Conservation (phyloP, 2,113 vertebrate species). For the Istiophorus platypterus region DNA sequence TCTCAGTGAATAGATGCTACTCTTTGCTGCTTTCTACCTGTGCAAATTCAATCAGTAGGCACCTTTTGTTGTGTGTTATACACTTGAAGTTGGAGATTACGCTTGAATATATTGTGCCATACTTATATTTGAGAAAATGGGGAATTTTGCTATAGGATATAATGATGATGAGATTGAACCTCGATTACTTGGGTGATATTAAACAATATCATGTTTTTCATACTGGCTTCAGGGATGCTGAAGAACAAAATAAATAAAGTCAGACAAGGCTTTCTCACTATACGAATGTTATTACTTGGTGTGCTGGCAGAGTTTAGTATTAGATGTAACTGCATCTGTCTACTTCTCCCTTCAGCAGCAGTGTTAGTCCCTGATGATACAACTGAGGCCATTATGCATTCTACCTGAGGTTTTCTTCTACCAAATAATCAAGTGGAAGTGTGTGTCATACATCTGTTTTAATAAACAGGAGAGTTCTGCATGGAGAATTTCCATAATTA, state of each 20-base stretch:
- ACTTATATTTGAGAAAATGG: slow-evolving; percentile 1
- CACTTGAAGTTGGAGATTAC: slow-evolving; percentile 1
- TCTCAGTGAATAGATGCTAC: slow-evolving; percentile 67
- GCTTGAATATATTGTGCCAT: slow-evolving; percentile 5
- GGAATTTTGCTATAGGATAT: background rate
- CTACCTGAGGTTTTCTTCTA: slow-evolving; percentile 51
- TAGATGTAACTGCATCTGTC: slow-evolving; percentile 18
- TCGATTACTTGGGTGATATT: slow-evolving; percentile 28
- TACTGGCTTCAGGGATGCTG: background rate
- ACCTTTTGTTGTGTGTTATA: slow-evolving; percentile 42
- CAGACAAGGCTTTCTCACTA: background rate
- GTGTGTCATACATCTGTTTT: slow-evolving; percentile 80
- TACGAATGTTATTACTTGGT: slow-evolving; percentile 4
- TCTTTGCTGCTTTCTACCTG: slow-evolving; percentile 56
- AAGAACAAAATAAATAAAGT: slow-evolving; percentile 24
- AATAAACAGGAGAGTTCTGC: slow-evolving; percentile 76
- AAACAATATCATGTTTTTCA: background rate
- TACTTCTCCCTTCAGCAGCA: slow-evolving; percentile 8
- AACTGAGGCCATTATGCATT: slow-evolving; percentile 62
- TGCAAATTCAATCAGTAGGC: slow-evolving; percentile 61
- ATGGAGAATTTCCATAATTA: slow-evolving; percentile 80
- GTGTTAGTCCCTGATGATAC: slow-evolving; percentile 19
- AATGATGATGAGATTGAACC: background rate
- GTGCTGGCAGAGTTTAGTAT: slow-evolving; percentile 1
- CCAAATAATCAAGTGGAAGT: slow-evolving; percentile 69